These are phyloP conservation scores for Cantharis rustica DNA, from an alignment of 2,888 invertebrate species.

Conservation along the genomic window DNA sequence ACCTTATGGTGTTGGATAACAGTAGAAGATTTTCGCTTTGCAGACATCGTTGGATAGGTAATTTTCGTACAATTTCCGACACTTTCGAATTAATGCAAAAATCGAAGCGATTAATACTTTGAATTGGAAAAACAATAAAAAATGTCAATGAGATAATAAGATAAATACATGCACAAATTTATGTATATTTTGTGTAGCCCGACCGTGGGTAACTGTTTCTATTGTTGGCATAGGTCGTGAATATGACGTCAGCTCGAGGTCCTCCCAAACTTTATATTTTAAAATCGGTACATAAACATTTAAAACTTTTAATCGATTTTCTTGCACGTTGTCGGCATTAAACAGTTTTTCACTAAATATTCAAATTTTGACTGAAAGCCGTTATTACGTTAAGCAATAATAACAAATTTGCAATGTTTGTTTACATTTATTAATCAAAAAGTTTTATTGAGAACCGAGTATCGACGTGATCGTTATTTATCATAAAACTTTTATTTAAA, in stretches of 20 bases:
- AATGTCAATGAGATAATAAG: not conserved
- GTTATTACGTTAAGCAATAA: not conserved
- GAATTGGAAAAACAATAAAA: constrained; percentile 8
- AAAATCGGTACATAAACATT: constrained; percentile 7
- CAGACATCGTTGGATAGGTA: constrained; percentile 62
- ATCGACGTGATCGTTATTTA: not conserved
- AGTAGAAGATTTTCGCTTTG: constrained; percentile 75
- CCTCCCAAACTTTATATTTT: constrained; percentile 36
- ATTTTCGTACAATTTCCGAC: constrained; percentile 31
- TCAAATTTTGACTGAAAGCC: not conserved
- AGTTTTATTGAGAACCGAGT: not conserved
- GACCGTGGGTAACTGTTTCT: constrained; percentile 54
- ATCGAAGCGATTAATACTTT: not conserved
- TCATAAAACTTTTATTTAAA: not conserved
- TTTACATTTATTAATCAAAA: not conserved
- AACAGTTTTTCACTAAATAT: not conserved
- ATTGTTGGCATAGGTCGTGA: constrained; percentile 54
- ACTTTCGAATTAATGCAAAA: constrained; percentile 5
- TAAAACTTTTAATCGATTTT: not conserved
- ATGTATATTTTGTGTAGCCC: constrained; percentile 25
- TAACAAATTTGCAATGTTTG: not conserved
- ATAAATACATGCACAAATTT: constrained; percentile 21
- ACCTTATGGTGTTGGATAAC: constrained; percentile 69
- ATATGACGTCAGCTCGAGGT: constrained; percentile 36
- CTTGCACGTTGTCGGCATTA: not conserved